Evolutionary conservation across 2,797 vertebrate species (phyloP), one percentile per base, ranked within the genome.

Genomic region (Myotis planiceps): DNA sequence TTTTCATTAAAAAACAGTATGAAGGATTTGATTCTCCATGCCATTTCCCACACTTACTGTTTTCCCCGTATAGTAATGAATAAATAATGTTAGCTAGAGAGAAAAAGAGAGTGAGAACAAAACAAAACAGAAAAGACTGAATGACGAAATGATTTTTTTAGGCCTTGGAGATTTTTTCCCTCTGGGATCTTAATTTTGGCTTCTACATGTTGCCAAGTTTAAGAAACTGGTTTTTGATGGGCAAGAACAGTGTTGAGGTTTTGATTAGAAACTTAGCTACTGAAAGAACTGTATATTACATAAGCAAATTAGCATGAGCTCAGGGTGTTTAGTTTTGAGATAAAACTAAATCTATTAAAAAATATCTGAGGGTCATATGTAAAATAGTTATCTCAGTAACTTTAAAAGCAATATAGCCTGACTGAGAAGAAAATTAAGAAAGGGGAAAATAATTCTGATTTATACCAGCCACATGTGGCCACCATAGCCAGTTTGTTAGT

Each of bases 391-490:
- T 80, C 78, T 78, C 72, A 29, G 34, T 89, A 96, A 60, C 15
- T 97, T 93, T 96, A 96, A 75, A 49, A 90, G 60, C 83, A 65
- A 65, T 53, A 60, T 79, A 71, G 42, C 18, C 87, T 12, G 14
- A 85, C 68, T 96, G 85, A 69, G 60, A 97, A 88, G 71, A 79
- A 53, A 91, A 92, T 78, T 93, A 95, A 97, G 80, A 87, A 92
- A 93, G 83, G 81, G 13, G 94, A 90, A 96, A 98, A 94, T 83
- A 96, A 88, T 49, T 69, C n/a, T 92, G 84, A 95, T 97, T 98
- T 97, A 89, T 97, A 84, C 78, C 55, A 96, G 84, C 87, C 76
- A 76, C 76, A 84, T 94, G 60, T 97, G 91, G 29, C 90, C 51
- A 96, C 72, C 78, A 32, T 94, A 69, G 63, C 60, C 45, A 49